Percentiles rank a stretch among this genome's conserved stretches.
phyloP scores from a whole-genome alignment of 2,888 invertebrate genomes.

The Hoplodrina ambigua region DNA sequence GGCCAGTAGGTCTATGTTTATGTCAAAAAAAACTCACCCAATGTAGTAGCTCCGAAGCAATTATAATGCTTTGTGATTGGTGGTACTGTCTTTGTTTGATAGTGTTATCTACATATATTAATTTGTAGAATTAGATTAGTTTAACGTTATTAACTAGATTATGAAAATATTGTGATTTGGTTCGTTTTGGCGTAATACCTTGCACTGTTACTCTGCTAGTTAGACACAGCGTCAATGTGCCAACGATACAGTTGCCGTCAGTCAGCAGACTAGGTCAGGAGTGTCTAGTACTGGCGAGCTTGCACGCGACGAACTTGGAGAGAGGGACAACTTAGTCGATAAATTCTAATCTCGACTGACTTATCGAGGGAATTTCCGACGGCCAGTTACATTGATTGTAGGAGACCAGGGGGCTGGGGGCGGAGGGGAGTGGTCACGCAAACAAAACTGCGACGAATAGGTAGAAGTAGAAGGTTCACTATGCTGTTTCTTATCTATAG shows the following conservation, averaged over 20 bases:
- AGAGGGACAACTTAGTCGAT: slow-evolving; percentile 56
- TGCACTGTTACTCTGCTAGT: background rate
- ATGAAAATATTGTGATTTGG: background rate
- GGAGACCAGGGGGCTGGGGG: slow-evolving; percentile 19
- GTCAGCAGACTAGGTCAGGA: slow-evolving; percentile 31
- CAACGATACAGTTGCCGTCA: slow-evolving; percentile 13
- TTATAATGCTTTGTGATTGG: too few species aligned
- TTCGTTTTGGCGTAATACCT: background rate
- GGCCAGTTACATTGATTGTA: slow-evolving; percentile 59
- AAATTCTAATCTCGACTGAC: slow-evolving; percentile 56
- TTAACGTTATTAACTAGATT: background rate
- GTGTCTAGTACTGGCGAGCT: slow-evolving; percentile 31
- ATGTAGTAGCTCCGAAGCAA: too few species aligned
- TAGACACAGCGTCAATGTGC: slow-evolving; percentile 1
- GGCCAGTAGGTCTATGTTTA: background rate
- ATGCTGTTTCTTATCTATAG: background rate
- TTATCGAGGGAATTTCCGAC: slow-evolving; percentile 60
- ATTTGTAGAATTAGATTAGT: too few species aligned
- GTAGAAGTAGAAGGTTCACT: slow-evolving; percentile 21
- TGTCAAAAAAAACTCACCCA: background rate
- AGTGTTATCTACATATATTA: too few species aligned
- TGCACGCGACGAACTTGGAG: slow-evolving; percentile 29
- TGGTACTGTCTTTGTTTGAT: too few species aligned
- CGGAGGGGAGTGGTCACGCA: slow-evolving; percentile 3
- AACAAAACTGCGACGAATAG: slow-evolving; percentile 32